Percentiles rank a stretch among this genome's conserved stretches.
Conservation (phyloP, 1,140 invertebrate genomes). For the Drosophila dunni region DNA sequence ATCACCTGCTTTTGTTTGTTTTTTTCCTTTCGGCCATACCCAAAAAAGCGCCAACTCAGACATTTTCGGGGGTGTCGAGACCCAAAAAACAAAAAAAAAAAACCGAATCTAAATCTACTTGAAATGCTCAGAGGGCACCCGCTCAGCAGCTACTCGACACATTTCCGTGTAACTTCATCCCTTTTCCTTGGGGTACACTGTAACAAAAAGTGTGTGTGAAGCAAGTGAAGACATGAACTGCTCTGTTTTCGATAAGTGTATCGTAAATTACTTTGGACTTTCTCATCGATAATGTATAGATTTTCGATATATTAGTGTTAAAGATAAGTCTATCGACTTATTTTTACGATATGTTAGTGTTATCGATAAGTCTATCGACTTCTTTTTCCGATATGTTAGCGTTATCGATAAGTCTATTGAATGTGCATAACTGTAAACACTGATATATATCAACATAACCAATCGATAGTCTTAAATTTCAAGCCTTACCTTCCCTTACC, state of each 20-base stretch:
- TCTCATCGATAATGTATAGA: no score
- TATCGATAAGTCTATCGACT: no score
- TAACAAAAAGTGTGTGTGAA: not conserved
- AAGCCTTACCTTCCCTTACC: no score
- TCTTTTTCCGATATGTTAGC: no score
- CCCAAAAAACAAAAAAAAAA: constrained; percentile 1
- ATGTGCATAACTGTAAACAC: no score
- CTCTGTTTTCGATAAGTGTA: not conserved
- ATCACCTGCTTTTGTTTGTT: constrained; percentile 65
- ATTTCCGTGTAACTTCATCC: not conserved
- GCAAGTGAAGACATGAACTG: not conserved
- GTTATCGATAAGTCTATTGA: no score
- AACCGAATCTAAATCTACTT: constrained; percentile 36
- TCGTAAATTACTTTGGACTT: not conserved
- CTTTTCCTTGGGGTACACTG: constrained; percentile 12
- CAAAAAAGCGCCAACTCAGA: constrained; percentile 1
- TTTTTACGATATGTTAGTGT: no score
- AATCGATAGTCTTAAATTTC: no score
- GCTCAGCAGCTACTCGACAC: constrained; percentile 14
- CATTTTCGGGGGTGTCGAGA: not conserved
- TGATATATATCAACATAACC: no score
- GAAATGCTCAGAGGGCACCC: constrained; percentile 13
- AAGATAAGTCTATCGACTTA: no score
- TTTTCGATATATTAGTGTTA: no score
- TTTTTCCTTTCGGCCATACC: constrained; percentile 2